Evolutionary conservation across 2,888 invertebrate genomes (phyloP).

Genomic region (Caenorhabditis wallacei): DNA sequence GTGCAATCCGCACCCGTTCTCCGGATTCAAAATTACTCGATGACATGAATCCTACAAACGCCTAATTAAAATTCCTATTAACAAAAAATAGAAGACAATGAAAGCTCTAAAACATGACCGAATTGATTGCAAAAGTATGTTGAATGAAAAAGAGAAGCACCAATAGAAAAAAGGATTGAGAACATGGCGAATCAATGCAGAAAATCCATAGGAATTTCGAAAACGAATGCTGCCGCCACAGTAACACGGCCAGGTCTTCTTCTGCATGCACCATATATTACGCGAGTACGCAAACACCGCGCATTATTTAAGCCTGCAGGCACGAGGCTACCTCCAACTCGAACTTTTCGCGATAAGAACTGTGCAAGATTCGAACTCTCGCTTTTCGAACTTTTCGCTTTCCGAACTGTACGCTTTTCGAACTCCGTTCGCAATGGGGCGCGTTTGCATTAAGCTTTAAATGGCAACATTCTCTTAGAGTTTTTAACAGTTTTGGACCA

Average conservation of each 20-base stretch:
- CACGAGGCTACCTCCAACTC: not conserved
- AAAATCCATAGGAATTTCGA: slow-evolving; percentile 18
- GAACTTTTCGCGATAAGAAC: too few relatives aligned
- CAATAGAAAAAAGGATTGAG: not conserved
- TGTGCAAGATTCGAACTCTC: too few relatives aligned
- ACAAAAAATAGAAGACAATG: not conserved
- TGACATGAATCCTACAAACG: slow-evolving; percentile 55
- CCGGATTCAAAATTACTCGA: slow-evolving; percentile 60
- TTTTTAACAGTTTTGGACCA: too few relatives aligned
- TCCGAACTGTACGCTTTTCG: too few relatives aligned
- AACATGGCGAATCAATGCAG: slow-evolving; percentile 26
- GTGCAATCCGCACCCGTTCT: slow-evolving; percentile 61
- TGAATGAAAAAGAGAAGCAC: not conserved
- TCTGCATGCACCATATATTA: slow-evolving; percentile 24
- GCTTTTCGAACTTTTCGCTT: too few relatives aligned
- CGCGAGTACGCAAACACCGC: slow-evolving; percentile 34
- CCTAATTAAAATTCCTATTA: not conserved
- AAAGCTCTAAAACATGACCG: too few relatives aligned
- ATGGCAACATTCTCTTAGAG: too few relatives aligned
- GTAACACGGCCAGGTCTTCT: not conserved
- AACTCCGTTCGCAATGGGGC: too few relatives aligned
- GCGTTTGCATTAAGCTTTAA: too few relatives aligned
- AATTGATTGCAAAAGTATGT: not conserved
- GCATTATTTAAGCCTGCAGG: not conserved
- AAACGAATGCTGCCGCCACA: slow-evolving; percentile 22